A percentile compares a stretch with the other conserved stretches of the same genome.
Evolutionary conservation across 2,797 vertebrate species (phyloP).

Genomic region (Macropus fuliginosus): DNA sequence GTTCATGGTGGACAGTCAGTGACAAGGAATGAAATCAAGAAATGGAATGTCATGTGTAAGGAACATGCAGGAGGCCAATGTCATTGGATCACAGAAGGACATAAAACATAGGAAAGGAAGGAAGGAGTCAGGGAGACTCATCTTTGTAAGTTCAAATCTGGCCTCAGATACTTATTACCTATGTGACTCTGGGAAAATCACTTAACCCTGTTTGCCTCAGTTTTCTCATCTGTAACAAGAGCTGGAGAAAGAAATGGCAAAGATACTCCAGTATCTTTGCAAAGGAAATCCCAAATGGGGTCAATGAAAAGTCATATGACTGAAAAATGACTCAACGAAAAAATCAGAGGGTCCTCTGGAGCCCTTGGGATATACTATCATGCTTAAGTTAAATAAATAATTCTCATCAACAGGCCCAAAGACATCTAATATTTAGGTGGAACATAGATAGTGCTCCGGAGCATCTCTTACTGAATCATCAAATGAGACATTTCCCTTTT

Average conservation of each 20-base stretch:
- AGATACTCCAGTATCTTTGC: too few species aligned
- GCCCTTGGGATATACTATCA: too few species aligned
- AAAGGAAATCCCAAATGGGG: too few species aligned
- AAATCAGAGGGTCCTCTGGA: background rate
- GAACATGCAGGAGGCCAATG: background rate
- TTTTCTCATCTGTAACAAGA: too few species aligned
- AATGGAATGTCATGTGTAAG: background rate
- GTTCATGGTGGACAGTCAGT: background rate
- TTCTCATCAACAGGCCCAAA: accelerated
- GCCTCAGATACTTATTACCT: too few species aligned
- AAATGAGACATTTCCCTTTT: background rate
- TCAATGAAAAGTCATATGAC: too few species aligned
- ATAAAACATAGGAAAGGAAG: background rate
- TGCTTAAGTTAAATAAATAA: background rate
- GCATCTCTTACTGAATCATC: background rate
- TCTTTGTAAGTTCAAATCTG: too few species aligned
- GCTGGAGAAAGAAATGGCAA: too few species aligned
- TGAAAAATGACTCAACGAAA: background rate
- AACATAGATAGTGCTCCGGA: background rate
- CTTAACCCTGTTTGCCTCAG: too few species aligned
- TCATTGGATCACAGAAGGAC: background rate
- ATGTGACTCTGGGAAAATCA: too few species aligned
- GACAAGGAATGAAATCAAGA: background rate
- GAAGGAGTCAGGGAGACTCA: background rate
- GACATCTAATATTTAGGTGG: too few species aligned